phyloP scores from a whole-genome alignment of 2,888 invertebrate genomes.

The Linnaemya tessellans region DNA sequence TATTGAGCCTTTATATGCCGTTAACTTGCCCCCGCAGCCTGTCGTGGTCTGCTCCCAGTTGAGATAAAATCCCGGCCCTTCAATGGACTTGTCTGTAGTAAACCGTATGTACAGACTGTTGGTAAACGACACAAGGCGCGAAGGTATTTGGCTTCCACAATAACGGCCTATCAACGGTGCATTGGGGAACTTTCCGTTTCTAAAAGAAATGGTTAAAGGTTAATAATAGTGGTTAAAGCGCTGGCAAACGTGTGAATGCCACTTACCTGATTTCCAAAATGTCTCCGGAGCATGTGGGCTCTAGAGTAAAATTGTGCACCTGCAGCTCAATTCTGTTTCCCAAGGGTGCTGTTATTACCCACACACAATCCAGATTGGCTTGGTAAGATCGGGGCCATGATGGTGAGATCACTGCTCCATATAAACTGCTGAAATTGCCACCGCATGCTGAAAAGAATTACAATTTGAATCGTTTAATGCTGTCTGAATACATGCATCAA shows the following conservation, averaged over 20 bases:
- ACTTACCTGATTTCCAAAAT: conserved; percentile 89
- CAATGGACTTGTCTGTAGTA: conserved; percentile 87
- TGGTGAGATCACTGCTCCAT: conserved; percentile 90
- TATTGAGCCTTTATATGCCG: conserved; percentile 88
- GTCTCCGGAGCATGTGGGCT: conserved; percentile 86
- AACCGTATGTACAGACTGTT: conserved; percentile 91
- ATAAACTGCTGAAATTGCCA: conserved; percentile 86
- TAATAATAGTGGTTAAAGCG: no score
- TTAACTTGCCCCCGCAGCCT: conserved; percentile 93
- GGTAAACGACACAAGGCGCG: conserved; percentile 88
- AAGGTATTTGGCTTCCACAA: conserved; percentile 88
- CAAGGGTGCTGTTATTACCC: conserved; percentile 89
- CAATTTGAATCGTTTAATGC: background rate
- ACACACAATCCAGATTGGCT: conserved; percentile 88
- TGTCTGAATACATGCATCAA: no score
- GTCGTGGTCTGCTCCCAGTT: conserved; percentile 87
- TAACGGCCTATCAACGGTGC: conserved; percentile 92
- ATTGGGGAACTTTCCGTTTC: conserved; percentile 89
- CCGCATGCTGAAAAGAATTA: conserved; percentile 86
- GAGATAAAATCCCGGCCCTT: conserved; percentile 88
- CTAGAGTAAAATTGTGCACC: conserved; percentile 87
- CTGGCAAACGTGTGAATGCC: no score
- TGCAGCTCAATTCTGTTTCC: conserved; percentile 91
- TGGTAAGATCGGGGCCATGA: conserved; percentile 91
- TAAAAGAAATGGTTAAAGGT: conserved; percentile 78